A percentile compares a stretch with the other conserved stretches of the same genome.
Conservation (phyloP, 2,888 invertebrate species). For the Leucophenga montana region DNA sequence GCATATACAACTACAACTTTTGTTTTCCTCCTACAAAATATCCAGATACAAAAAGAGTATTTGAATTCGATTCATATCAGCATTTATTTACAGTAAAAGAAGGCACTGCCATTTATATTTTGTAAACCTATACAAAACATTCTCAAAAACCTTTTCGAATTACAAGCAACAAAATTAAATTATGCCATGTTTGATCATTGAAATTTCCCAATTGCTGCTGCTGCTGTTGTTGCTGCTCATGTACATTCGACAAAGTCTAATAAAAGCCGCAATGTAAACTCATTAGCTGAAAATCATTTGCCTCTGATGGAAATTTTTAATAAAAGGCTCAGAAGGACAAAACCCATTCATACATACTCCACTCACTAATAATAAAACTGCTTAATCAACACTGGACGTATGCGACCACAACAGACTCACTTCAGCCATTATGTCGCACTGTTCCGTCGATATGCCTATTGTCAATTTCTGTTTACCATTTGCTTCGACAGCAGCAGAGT, state of each 20-base stretch:
- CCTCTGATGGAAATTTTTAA: not conserved
- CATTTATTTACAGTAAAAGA: no score
- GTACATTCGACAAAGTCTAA: not conserved
- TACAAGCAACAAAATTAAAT: constrained; percentile 22
- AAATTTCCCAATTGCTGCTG: constrained; percentile 18
- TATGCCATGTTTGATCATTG: constrained; percentile 52
- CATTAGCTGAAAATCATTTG: constrained; percentile 19
- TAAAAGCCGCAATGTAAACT: constrained; percentile 10
- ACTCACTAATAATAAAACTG: constrained; percentile 5
- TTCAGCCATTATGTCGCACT: not conserved
- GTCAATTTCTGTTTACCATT: not conserved
- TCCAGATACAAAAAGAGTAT: no score
- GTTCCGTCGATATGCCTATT: not conserved
- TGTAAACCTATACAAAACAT: no score
- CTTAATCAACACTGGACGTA: constrained; percentile 4
- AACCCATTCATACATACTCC: not conserved
- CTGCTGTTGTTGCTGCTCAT: no score
- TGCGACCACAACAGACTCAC: not conserved
- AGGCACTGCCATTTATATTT: no score
- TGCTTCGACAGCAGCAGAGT: not conserved
- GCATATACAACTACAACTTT: no score
- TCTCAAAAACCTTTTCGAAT: no score
- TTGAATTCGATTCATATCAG: no score
- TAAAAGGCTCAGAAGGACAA: constrained; percentile 1
- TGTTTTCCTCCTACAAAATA: no score